Evolutionary conservation across 1,140 invertebrate species (phyloP).

Genomic region (Lutraria rhynchaena): DNA sequence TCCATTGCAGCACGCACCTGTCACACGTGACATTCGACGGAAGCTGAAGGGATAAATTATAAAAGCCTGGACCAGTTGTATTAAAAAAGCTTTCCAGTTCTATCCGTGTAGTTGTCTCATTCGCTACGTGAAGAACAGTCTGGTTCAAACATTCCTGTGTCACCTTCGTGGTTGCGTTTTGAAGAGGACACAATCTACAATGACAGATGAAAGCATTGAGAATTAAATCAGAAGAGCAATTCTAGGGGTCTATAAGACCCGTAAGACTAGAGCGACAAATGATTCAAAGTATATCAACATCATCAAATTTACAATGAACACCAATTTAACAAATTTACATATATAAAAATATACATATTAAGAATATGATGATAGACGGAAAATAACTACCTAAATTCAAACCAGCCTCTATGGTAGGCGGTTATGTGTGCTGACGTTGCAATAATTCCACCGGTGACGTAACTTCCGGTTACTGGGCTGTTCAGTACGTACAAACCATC

Average conservation of each 20-base stretch:
- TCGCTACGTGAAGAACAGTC: neutral
- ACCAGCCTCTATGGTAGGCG: constrained; percentile 49
- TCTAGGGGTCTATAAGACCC: no score
- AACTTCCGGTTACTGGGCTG: constrained; percentile 34
- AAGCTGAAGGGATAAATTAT: constrained; percentile 5
- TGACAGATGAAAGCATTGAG: neutral
- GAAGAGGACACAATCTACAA: constrained; percentile 35
- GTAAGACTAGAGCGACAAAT: no score
- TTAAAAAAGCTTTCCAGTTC: neutral
- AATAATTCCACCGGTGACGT: constrained; percentile 14
- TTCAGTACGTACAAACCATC: constrained; percentile 16
- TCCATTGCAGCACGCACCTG: constrained; percentile 36
- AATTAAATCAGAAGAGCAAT: neutral
- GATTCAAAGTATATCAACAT: no score
- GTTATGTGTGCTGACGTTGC: constrained; percentile 2
- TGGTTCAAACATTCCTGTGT: constrained; percentile 37
- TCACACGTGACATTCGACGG: neutral
- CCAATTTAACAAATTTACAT: neutral
- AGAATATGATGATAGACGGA: no score
- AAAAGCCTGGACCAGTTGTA: neutral
- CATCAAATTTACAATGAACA: neutral
- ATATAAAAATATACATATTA: neutral
- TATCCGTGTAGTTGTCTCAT: neutral
- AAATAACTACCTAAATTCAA: constrained; percentile 27
- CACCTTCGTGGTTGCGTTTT: neutral